Evolutionary conservation across 2,113 vertebrate genomes (phyloP).

Genomic region (Craseonycteris thonglongyai): DNA sequence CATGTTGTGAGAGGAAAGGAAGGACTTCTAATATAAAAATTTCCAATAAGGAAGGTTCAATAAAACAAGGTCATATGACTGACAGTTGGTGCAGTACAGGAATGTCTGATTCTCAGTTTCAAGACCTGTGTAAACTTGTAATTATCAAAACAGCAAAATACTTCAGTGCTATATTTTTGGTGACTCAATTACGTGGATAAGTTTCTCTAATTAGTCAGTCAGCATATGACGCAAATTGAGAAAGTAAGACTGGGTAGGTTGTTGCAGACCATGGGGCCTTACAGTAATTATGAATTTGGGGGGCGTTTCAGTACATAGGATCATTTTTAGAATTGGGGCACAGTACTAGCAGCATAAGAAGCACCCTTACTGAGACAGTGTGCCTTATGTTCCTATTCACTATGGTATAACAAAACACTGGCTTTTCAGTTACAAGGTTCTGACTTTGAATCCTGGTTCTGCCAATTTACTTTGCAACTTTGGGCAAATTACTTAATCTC

Average conservation of each 20-base stretch:
- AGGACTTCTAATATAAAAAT: neutral
- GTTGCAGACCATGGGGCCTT: neutral
- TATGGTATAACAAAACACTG: neutral
- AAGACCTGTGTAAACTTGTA: neutral
- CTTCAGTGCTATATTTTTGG: neutral
- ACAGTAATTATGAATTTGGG: neutral
- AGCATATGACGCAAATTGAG: neutral
- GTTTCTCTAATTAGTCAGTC: neutral
- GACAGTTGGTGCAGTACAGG: neutral
- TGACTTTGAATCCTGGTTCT: neutral
- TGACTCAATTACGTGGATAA: neutral
- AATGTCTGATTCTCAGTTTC: neutral
- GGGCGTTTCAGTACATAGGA: neutral
- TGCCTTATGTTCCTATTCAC: neutral
- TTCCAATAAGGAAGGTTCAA: neutral
- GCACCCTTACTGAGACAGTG: neutral
- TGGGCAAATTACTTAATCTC: neutral
- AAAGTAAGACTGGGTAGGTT: neutral
- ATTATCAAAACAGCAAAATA: neutral
- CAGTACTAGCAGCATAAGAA: neutral
- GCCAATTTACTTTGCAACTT: neutral
- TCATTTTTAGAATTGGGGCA: neutral
- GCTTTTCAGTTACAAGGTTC: neutral
- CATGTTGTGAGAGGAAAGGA: neutral
- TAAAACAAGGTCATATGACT: neutral